These are phyloP conservation scores for Oriolus oriolus DNA, from an alignment of 2,113 vertebrate genomes.

Conservation along the genomic window DNA sequence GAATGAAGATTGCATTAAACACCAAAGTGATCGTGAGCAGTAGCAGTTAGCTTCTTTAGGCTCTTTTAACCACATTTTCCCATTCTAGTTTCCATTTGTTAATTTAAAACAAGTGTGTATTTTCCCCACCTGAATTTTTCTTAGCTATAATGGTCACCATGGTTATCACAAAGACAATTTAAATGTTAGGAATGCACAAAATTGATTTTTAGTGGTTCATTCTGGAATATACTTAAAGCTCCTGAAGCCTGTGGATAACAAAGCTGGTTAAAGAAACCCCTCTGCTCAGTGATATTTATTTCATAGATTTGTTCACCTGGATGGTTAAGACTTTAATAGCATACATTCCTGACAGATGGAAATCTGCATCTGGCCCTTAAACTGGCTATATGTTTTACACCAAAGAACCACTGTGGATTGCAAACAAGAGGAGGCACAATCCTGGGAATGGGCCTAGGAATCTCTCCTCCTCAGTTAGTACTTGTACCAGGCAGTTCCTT, in stretches of 20 bases:
- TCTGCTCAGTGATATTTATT: not conserved
- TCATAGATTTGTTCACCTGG: not conserved
- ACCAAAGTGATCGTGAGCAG: not conserved
- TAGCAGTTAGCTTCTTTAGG: not conserved
- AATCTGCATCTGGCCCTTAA: not conserved
- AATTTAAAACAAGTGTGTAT: constrained; percentile 1
- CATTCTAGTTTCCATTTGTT: not conserved
- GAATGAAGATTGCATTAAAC: not conserved
- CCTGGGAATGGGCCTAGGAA: not conserved
- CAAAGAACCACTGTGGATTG: not conserved
- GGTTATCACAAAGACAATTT: constrained; percentile 14
- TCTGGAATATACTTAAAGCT: not conserved
- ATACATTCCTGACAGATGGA: not conserved
- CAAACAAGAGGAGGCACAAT: not conserved
- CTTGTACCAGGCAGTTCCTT: not conserved
- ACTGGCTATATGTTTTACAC: not conserved
- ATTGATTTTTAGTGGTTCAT: not conserved
- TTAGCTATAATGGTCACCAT: not conserved
- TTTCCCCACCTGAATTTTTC: not conserved
- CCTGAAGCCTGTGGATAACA: not conserved
- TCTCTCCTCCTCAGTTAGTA: not conserved
- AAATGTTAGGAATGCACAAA: not conserved
- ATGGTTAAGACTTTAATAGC: not conserved
- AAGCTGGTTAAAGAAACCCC: not conserved
- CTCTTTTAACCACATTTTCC: not conserved